Evolutionary conservation across 2,797 vertebrate genomes (phyloP).

Genomic region (Todus mexicanus): DNA sequence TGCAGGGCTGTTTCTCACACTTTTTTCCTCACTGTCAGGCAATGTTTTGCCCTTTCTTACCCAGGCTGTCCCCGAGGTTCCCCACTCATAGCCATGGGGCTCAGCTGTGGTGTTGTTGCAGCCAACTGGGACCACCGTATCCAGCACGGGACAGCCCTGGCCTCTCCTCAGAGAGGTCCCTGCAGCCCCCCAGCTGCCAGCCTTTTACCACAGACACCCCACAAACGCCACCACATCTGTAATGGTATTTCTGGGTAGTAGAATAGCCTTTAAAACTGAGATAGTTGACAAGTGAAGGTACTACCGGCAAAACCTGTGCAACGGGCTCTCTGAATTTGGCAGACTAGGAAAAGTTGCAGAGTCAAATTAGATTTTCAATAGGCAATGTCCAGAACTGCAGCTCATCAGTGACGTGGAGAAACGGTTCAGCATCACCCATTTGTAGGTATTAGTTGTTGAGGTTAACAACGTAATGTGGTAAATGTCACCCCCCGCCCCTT

Average conservation of each 20-base stretch:
- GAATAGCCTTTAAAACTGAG: neutral
- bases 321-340: neutral
- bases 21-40: neutral
- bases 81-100: fast-evolving
- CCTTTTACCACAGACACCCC: fast-evolving
- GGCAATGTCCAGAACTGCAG: neutral
- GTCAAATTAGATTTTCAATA: neutral
- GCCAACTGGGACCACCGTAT: neutral
- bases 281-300: neutral
- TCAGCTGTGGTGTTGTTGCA: too few species aligned
- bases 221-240: fast-evolving
- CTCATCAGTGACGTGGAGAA: neutral
- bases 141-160: neutral
- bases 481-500: neutral
- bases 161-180: neutral
- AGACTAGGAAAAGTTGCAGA: neutral
- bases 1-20: neutral
- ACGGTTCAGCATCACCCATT: neutral
- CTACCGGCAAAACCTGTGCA: neutral
- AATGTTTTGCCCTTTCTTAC: neutral
- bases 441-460: neutral
- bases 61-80: neutral
- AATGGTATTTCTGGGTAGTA: fast-evolving
- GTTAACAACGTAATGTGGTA: neutral
- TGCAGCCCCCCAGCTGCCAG: neutral